phyloP scores from a whole-genome alignment of 2,113 vertebrate genomes.

The Trogon melanurus region DNA sequence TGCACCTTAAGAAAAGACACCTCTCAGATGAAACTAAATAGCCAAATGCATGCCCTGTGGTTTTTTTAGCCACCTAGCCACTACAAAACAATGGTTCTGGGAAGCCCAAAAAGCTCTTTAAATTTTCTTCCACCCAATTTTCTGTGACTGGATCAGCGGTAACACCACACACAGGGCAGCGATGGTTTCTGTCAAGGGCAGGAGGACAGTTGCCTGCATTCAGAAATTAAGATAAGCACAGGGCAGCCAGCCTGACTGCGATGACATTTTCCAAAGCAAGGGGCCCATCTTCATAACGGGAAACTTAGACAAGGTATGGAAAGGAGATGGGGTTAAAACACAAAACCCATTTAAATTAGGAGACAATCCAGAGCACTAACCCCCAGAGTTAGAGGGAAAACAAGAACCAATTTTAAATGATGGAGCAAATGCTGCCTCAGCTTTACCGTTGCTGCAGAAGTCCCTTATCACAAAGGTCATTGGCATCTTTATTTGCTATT shows the following conservation, averaged over 20 bases:
- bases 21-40: background rate
- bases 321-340: background rate
- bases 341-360: background rate
- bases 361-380: background rate
- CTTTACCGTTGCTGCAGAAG: background rate
- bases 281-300: background rate
- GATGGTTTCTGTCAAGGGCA: background rate
- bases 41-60: background rate
- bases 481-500: background rate
- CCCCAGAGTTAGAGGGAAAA: background rate
- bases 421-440: background rate
- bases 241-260: background rate
- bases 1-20: fast-evolving
- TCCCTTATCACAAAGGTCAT: background rate
- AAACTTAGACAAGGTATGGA: background rate
- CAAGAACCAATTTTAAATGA: fast-evolving
- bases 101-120: background rate
- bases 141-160: background rate
- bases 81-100: background rate
- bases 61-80: background rate
- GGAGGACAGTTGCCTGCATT: background rate
- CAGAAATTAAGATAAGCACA: background rate
- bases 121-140: background rate
- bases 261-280: background rate
- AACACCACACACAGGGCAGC: background rate